A percentile compares a stretch with the other conserved stretches of the same genome.
These are phyloP conservation scores for Tiliacea aurago DNA, from an alignment of 2,888 invertebrate species.

Conservation along the genomic window DNA sequence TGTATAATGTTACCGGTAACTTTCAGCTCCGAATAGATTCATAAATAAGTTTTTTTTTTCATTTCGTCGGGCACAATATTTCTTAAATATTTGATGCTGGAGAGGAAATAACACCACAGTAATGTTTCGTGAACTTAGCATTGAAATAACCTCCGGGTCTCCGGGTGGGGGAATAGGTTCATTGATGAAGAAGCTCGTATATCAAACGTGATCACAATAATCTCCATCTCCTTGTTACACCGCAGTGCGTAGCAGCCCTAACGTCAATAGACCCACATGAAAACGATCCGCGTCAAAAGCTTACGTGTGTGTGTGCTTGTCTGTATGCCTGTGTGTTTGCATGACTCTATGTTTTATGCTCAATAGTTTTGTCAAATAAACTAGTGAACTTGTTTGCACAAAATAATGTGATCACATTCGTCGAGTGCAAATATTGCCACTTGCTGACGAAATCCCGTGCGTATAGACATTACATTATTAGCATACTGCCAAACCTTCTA, in stretches of 20 bases:
- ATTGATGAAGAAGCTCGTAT: not conserved
- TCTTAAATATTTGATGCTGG: not conserved
- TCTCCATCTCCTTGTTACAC: not conserved
- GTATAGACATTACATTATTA: conserved; percentile 3
- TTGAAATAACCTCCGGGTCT: not conserved
- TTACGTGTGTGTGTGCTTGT: not conserved
- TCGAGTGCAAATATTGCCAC: conserved; percentile 15
- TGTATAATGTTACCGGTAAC: not conserved
- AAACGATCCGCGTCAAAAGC: conserved; percentile 19
- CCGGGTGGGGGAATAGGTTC: not conserved
- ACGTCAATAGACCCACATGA: conserved; percentile 16
- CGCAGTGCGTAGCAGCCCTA: conserved; percentile 13
- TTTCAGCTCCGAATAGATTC: not conserved
- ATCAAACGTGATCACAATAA: not conserved
- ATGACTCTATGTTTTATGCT: conserved; percentile 39
- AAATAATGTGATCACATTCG: conserved; percentile 34
- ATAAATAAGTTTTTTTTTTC: not conserved
- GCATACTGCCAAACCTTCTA: too few relatives aligned
- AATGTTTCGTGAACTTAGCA: not conserved
- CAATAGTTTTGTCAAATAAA: conserved; percentile 47
- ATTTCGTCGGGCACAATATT: not conserved
- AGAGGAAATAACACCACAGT: not conserved
- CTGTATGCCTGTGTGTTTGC: conserved; percentile 2
- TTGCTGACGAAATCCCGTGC: conserved; percentile 4
- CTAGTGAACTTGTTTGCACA: conserved; percentile 35